These are phyloP conservation scores for Pongo pygmaeus DNA, from an alignment of 2,113 vertebrate species.

Conservation along the genomic window DNA sequence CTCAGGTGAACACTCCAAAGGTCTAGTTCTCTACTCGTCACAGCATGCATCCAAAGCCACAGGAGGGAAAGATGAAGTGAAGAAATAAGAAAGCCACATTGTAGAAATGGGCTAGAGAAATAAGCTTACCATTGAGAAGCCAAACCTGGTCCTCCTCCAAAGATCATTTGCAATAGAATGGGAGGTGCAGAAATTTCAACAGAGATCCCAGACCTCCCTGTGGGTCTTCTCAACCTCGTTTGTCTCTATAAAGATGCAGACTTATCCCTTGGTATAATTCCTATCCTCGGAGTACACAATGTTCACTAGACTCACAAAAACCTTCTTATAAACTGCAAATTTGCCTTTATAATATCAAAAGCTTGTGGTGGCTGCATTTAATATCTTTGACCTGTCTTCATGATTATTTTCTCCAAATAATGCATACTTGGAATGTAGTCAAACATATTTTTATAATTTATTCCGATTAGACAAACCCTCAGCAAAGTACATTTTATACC, in stretches of 20 bases:
- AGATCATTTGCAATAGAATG: not conserved
- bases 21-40: not conserved
- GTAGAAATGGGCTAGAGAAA: not conserved
- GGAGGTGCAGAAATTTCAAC: not conserved
- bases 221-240: not conserved
- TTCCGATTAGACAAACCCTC: conserved; percentile 19
- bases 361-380: not conserved
- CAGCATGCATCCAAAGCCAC: not conserved
- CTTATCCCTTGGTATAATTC: not conserved
- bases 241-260: not conserved
- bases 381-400: conserved; percentile 18
- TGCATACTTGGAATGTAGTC: conserved; percentile 18
- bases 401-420: conserved; percentile 59
- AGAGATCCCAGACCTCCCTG: not conserved
- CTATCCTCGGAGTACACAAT: not conserved
- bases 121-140: not conserved
- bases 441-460: conserved; percentile 69
- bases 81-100: not conserved
- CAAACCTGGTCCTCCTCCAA: not conserved
- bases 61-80: not conserved
- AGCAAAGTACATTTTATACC: conserved; percentile 54
- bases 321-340: not conserved
- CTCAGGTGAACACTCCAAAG: not conserved
- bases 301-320: not conserved
- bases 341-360: not conserved